phyloP scores from a whole-genome alignment of 2,797 vertebrate genomes.

The Basileuterus tristriatus region DNA sequence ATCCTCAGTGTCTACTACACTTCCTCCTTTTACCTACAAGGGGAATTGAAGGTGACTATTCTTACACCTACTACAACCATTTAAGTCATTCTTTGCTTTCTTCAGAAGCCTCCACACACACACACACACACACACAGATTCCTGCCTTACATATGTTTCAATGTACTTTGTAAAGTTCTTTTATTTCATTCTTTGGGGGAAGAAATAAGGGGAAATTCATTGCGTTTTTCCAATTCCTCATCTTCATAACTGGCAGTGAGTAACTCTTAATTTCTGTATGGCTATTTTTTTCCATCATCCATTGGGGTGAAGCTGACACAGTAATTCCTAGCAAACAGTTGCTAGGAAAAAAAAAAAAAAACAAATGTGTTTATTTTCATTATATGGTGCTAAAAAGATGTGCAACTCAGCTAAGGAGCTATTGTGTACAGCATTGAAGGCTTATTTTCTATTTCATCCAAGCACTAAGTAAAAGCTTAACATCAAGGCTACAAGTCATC shows the following conservation, averaged over 20 bases:
- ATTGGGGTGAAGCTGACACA: background rate
- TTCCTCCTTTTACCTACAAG: background rate
- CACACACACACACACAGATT: background rate
- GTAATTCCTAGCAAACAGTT: slow-evolving; percentile 38
- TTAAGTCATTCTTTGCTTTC: background rate
- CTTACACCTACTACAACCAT: background rate
- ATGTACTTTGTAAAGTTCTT: background rate
- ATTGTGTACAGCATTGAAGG: background rate
- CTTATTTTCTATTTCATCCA: background rate
- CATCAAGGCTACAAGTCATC: background rate
- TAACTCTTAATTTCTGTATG: background rate
- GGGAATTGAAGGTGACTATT: background rate
- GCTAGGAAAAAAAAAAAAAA: background rate
- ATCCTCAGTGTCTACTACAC: background rate
- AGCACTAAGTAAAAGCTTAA: background rate
- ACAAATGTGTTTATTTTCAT: background rate
- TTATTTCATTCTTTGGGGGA: background rate
- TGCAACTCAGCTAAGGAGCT: background rate
- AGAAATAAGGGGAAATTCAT: background rate
- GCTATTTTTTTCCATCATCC: slow-evolving; percentile 8
- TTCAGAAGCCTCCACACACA: background rate
- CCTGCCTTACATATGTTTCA: background rate
- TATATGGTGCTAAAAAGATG: background rate
- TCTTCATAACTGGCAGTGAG: slow-evolving; percentile 27
- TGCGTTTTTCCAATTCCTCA: slow-evolving; percentile 37